Evolutionary conservation across 2,113 vertebrate genomes (phyloP), one percentile per base, ranked within the genome.

Genomic region (Gila orcuttii): DNA sequence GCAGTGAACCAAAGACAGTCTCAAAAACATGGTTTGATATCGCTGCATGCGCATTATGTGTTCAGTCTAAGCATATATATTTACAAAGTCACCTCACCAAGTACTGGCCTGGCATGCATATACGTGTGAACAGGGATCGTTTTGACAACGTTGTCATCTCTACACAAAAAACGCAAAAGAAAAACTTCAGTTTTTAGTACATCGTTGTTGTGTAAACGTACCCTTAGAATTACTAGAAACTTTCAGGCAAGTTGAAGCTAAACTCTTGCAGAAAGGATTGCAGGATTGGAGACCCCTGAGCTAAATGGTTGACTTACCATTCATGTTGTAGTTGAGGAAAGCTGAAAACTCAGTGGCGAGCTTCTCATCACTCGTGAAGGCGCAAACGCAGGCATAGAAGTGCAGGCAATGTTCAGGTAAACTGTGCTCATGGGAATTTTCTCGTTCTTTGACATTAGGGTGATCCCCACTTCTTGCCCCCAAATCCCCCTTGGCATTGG

Each of bases 341-440:
- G 95, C 93, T 0, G 95, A 92, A 19, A 98, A 98, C 92, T 99
- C 97, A 68, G 93, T 91, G 0, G 96, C 94, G 91, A 99, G 93
- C 71, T 96, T 94, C 28, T 97, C 96, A 0, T 98, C 96, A 4
- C 97, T 98, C 80, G 96, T 94, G 5, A 99, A 96, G 85, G 97
- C 97, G 47, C 97, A 97, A 83, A 98, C 91, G 33, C 97, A 98
- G 88, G 97, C 97, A 33, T 97, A 96, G 94, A 97, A 97, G 89
- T 98, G 97, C n/a, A 98, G 93, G 92, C 97, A 98, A 69, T 87
- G 93, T 0, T 88, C 90, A 64, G 80, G 0, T 77, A 85, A 1
- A n/a, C 2, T 50, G 21, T 76, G 39, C 31, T 50, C 33, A 31
- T 31, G 33, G 23, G 33, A 66, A 47, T 50, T 33, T 17, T 77